Evolutionary conservation across 2,888 invertebrate species (phyloP), one percentile per base, ranked within the genome.

Genomic region (Drosophila prolongata): DNA sequence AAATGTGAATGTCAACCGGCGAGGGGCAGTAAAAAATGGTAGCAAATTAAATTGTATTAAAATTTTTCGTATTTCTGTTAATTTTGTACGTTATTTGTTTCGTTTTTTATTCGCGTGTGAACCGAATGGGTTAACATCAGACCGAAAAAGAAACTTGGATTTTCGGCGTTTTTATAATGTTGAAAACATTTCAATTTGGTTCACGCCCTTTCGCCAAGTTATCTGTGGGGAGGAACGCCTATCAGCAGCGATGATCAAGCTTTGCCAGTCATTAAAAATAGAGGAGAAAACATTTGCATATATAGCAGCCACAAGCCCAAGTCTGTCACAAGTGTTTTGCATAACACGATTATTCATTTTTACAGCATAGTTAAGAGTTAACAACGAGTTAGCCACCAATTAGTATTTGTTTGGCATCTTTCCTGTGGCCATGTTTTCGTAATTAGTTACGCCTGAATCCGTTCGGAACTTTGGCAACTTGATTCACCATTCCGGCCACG

Each of bases 41-140:
- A 70, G 72, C 77, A 74, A 89, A 86, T 83, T 83, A 80, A 83
- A 87, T 75, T 88, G 76, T 86, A 88, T 82, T 82, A 76, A 82
- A 69, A 72, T 76, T 79, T 46, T 72, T 74, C 16, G 62, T 75
- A 64, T 75, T 71, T 65, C 50, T 16, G 61, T 66, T 59, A 65
- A 68, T 61, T 62, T 74, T 49, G 38, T 34, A 24, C 14, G 13
- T 43, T 52, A 47, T 50, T 65, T 53, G 27, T 16, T 27, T 56
- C 6, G 30, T 10, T 34, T 53, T 74, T 65, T 58, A 54, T 58
- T 65, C 52, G 72, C 86, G 88, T 82, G 82, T 77, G 88, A 82
- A 84, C 68, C 24, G 16, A 61, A 72, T 52, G 44, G 35, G 19
- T 61, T 52, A 61, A 64, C 46, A 16, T 35, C 35, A 35, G 35